A percentile compares a stretch with the other conserved stretches of the same genome.
Conservation (phyloP, 2,113 vertebrate species). For the Crotalus tigris region DNA sequence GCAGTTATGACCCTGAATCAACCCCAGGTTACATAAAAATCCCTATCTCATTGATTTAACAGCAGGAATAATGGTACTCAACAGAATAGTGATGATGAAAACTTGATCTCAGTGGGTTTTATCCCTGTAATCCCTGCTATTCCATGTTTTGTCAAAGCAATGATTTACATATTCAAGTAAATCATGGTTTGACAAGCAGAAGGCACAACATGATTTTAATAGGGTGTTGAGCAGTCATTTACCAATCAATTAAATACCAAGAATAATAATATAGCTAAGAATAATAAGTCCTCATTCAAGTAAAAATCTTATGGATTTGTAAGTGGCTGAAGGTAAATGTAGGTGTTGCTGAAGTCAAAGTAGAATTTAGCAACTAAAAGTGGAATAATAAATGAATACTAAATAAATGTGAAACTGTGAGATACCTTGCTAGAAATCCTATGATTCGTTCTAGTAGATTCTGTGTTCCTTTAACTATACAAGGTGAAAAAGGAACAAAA, state of each 20-base stretch:
- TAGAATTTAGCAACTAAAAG: neutral
- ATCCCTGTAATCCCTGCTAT: neutral
- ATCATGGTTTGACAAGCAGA: neutral
- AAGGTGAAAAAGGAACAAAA: neutral
- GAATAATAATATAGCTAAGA: too few species aligned
- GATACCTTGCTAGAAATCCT: neutral
- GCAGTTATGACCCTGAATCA: neutral
- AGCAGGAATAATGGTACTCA: neutral
- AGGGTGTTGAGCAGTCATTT: neutral
- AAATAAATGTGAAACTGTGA: neutral
- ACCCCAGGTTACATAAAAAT: neutral
- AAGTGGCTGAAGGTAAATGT: neutral
- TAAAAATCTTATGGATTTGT: fast-evolving
- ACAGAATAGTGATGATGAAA: neutral
- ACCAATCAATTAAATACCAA: neutral
- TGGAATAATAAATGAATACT: neutral
- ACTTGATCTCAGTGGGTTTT: neutral
- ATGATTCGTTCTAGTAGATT: neutral
- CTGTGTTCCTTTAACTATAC: neutral
- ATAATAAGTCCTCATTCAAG: neutral
- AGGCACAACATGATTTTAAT: neutral
- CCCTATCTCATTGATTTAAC: neutral
- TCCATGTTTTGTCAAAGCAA: neutral
- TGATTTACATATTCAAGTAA: neutral
- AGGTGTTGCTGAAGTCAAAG: neutral